Conservation (phyloP, 2,888 invertebrate species). For the Cantharis flavilabris region DNA sequence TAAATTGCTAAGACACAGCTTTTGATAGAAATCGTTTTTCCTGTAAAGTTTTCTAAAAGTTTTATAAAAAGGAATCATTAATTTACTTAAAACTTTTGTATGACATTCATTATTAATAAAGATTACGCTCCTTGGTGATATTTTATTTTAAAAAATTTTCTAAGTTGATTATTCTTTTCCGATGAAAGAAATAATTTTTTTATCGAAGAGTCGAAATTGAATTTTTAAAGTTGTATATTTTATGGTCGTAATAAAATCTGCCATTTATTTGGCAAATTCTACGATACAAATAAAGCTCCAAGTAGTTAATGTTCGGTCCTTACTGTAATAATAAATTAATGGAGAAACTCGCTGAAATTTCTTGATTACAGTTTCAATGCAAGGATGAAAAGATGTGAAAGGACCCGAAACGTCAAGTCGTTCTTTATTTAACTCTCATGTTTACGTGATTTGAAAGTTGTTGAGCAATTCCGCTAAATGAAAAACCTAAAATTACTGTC, state of each 20-base stretch:
- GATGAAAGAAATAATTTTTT: background rate
- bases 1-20: background rate
- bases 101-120: background rate
- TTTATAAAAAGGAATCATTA: background rate
- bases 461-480: background rate
- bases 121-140: background rate
- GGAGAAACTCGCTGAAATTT: background rate
- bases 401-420: background rate
- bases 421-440: background rate
- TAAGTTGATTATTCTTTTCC: background rate
- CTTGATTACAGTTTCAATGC: background rate
- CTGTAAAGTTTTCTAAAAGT: background rate
- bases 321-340: background rate
- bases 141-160: background rate
- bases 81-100: background rate
- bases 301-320: background rate
- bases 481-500: background rate
- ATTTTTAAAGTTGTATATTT: background rate
- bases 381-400: background rate
- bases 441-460: background rate
- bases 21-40: background rate
- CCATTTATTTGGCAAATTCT: background rate
- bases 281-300: background rate
- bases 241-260: background rate
- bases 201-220: background rate